Conservation (phyloP, 2,888 invertebrate species). For the Cistogaster globosa region DNA sequence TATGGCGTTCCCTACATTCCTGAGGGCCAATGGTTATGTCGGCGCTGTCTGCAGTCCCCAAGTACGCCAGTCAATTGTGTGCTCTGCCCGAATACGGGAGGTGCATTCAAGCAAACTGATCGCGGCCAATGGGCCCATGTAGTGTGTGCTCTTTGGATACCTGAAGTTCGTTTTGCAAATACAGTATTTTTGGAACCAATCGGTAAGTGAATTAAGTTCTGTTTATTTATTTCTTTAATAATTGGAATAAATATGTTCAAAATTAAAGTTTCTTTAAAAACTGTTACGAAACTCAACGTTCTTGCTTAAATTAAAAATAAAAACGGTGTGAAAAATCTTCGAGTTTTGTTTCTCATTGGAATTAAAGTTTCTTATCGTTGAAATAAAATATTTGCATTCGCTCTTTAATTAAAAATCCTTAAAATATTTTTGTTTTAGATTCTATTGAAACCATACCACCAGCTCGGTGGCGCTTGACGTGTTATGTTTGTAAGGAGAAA, state of each 20-base stretch:
- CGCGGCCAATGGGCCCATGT: constrained; percentile 98
- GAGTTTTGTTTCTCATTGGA: too few relatives aligned
- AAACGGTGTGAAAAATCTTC: too few relatives aligned
- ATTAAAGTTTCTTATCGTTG: too few relatives aligned
- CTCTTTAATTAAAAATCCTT: background rate
- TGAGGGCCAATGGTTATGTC: constrained; percentile 98
- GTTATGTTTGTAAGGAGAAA: constrained; percentile 97
- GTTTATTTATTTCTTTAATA: background rate
- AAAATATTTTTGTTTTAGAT: constrained; percentile 84
- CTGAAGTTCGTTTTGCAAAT: constrained; percentile 98
- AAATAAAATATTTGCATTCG: too few relatives aligned
- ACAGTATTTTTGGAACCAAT: constrained; percentile 99
- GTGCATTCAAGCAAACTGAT: constrained; percentile 99
- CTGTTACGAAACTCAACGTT: too few relatives aligned
- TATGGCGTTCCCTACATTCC: constrained; percentile 98
- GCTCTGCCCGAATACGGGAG: constrained; percentile 98
- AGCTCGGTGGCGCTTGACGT: constrained; percentile 97
- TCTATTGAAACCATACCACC: constrained; percentile 97
- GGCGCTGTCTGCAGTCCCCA: constrained; percentile 97
- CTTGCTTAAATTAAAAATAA: too few relatives aligned
- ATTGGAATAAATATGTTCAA: too few relatives aligned
- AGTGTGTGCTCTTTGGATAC: constrained; percentile 99
- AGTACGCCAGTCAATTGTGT: constrained; percentile 98
- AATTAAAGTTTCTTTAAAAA: background rate
- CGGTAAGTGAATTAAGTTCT: constrained; percentile 83